Percentiles rank a stretch among this genome's conserved stretches.
Evolutionary conservation across 2,888 invertebrate species (phyloP).

Genomic region (Netelia fuscicornis): DNA sequence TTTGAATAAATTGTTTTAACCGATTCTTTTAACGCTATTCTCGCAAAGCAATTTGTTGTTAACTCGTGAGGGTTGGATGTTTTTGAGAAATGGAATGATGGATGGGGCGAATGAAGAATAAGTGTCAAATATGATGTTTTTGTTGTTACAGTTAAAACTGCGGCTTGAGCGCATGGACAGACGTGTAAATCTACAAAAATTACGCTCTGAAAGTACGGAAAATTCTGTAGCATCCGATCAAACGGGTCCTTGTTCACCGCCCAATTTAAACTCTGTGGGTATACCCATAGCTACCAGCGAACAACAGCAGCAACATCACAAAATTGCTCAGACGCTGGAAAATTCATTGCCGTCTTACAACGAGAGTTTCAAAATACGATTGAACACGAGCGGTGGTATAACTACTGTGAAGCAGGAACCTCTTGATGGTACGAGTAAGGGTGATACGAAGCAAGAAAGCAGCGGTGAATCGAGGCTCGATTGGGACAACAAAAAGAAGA

Average conservation of each 20-base stretch:
- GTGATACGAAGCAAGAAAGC: constrained; percentile 78
- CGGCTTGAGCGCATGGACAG: constrained; percentile 90
- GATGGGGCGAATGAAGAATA: not conserved
- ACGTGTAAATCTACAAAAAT: constrained; percentile 86
- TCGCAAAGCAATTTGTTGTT: not conserved
- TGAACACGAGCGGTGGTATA: constrained; percentile 83
- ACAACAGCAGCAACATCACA: constrained; percentile 68
- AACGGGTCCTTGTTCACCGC: constrained; percentile 80
- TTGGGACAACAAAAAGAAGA: constrained; percentile 82
- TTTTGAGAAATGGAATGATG: not conserved
- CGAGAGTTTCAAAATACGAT: constrained; percentile 83
- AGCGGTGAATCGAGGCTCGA: constrained; percentile 69
- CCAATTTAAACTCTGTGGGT: constrained; percentile 77
- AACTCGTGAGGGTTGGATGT: too few species aligned
- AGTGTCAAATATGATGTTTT: constrained; percentile 27
- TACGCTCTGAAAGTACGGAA: constrained; percentile 80
- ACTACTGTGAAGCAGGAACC: constrained; percentile 82
- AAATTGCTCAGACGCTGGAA: constrained; percentile 74
- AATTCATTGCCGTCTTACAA: constrained; percentile 78
- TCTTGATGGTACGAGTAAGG: constrained; percentile 75
- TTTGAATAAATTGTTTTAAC: not conserved
- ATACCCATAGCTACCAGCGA: constrained; percentile 52
- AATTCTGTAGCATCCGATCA: constrained; percentile 79
- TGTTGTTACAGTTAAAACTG: constrained; percentile 87
- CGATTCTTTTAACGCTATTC: not conserved